Evolutionary conservation across 2,888 invertebrate genomes (phyloP).

Genomic region (Nowickia ferox): DNA sequence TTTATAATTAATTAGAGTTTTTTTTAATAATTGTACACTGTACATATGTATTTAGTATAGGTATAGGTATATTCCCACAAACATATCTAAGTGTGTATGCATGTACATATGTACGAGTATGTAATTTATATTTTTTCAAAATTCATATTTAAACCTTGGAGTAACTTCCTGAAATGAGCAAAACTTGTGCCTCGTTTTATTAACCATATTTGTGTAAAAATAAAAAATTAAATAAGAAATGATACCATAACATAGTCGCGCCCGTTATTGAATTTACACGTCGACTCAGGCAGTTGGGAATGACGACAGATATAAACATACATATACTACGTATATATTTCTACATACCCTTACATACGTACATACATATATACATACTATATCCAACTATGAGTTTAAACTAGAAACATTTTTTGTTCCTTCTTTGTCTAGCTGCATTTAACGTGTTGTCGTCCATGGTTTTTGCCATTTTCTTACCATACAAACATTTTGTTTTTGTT

Average conservation of each 20-base stretch:
- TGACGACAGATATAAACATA: neutral
- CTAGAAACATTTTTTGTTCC: conserved; percentile 9
- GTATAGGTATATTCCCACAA: too few relatives aligned
- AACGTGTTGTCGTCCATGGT: conserved; percentile 15
- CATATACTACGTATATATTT: too few relatives aligned
- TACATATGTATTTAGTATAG: too few relatives aligned
- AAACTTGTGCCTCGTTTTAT: conserved; percentile 43
- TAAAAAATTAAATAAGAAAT: neutral
- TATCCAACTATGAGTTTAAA: neutral
- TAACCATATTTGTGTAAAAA: conserved; percentile 36
- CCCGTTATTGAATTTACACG: conserved; percentile 25
- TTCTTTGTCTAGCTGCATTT: conserved; percentile 8
- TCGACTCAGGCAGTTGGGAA: conserved; percentile 3
- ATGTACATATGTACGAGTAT: too few relatives aligned
- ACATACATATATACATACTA: neutral
- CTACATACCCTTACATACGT: neutral
- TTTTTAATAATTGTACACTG: neutral
- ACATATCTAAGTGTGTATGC: too few relatives aligned
- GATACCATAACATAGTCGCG: conserved; percentile 8
- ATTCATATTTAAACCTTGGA: neutral
- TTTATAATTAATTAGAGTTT: neutral
- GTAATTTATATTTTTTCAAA: too few relatives aligned
- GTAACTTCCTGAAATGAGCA: conserved; percentile 14
- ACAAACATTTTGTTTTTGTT: neutral
- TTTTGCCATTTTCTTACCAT: conserved; percentile 29